A percentile compares a stretch with the other conserved stretches of the same genome.
Evolutionary conservation across 2,797 vertebrate species (phyloP).

Genomic region (Arrhamphus sclerolepis): DNA sequence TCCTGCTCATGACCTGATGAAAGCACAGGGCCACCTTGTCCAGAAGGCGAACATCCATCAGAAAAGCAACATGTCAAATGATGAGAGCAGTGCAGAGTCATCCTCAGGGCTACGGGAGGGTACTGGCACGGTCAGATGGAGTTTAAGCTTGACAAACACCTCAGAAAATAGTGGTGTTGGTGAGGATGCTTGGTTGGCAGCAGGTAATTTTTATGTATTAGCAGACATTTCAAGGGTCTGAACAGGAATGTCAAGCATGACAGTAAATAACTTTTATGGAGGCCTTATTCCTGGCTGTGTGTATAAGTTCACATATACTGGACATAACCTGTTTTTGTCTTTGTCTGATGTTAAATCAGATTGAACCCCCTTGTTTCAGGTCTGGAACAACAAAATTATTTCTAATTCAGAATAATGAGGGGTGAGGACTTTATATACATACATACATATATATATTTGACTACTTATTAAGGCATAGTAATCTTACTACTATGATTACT

Average conservation of each 20-base stretch:
- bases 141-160: conserved; percentile 33
- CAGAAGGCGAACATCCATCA: conserved; percentile 77
- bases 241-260: background rate
- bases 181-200: conserved; percentile 6
- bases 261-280: background rate
- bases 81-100: conserved; percentile 55
- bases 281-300: no score
- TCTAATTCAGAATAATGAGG: no score
- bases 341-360: no score
- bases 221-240: background rate
- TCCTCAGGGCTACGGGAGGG: conserved; percentile 41
- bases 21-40: conserved; percentile 72
- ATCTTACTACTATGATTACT: no score
- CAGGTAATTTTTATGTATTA: background rate
- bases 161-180: conserved; percentile 5
- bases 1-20: conserved; percentile 69
- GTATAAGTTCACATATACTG: no score
- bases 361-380: no score
- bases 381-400: no score
- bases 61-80: conserved; percentile 48
- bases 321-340: no score
- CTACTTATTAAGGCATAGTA: no score
- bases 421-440: no score
- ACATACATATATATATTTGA: no score
- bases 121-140: conserved; percentile 32